Percentiles rank a stretch among this genome's conserved stretches.
These are phyloP conservation scores for Contarinia nasturtii DNA, from an alignment of 1,140 invertebrate species.

Conservation along the genomic window DNA sequence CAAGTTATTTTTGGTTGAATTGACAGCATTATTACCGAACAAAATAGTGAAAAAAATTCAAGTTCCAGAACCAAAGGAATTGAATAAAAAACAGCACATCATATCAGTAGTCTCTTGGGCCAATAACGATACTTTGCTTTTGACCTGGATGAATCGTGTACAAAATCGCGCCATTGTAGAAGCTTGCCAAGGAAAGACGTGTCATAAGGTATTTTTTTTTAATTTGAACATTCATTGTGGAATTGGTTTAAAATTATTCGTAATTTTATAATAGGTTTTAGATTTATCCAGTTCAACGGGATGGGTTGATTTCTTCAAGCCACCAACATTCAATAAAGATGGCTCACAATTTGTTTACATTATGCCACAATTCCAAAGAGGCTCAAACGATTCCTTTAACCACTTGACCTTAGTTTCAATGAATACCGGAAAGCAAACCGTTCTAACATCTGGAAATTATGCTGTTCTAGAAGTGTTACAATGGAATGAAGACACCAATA, in stretches of 20 bases:
- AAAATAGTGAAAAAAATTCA: slow-evolving; percentile 10
- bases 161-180: slow-evolving; percentile 41
- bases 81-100: slow-evolving; percentile 17
- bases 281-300: slow-evolving; percentile 25
- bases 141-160: slow-evolving; percentile 72
- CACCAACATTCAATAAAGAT: slow-evolving; percentile 36
- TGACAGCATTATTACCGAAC: not conserved
- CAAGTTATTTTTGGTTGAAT: slow-evolving; percentile 11
- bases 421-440: slow-evolving; percentile 12
- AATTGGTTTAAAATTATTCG: no score
- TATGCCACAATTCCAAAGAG: slow-evolving; percentile 26
- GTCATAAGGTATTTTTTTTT: not conserved
- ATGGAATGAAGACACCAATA: slow-evolving; percentile 47
- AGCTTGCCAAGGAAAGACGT: slow-evolving; percentile 12
- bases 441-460: slow-evolving; percentile 48
- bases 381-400: slow-evolving; percentile 34
- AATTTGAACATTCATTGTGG: no score
- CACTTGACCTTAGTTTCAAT: slow-evolving; percentile 38
- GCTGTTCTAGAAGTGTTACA: slow-evolving; percentile 60
- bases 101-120: slow-evolving; percentile 31
- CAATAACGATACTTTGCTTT: slow-evolving; percentile 36
- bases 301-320: slow-evolving; percentile 45
- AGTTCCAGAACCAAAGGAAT: slow-evolving; percentile 15
- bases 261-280: slow-evolving; percentile 9
- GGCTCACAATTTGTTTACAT: slow-evolving; percentile 35